Evolutionary conservation across 2,888 invertebrate genomes (phyloP).

Genomic region (Eupithecia subfuscata): DNA sequence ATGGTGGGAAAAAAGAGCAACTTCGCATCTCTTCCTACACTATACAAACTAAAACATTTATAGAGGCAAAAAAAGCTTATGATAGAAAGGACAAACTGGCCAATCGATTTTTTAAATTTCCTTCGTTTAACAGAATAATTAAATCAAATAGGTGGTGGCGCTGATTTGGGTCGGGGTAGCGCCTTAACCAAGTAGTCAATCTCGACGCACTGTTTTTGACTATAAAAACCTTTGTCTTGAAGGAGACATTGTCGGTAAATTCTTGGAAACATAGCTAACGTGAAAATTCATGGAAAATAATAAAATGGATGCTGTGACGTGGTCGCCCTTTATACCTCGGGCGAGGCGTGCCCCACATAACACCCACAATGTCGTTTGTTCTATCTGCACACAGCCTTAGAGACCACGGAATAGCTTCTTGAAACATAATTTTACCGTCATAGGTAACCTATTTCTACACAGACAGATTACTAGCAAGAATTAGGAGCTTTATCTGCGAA

Average conservation of each 20-base stretch:
- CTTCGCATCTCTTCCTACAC: too few species aligned
- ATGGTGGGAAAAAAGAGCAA: too few species aligned
- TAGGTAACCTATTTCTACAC: neutral
- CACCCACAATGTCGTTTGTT: slow-evolving; percentile 30
- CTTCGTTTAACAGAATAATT: too few species aligned
- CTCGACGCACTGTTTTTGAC: too few species aligned
- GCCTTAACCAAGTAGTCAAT: neutral
- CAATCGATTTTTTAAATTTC: too few species aligned
- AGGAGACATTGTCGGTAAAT: neutral
- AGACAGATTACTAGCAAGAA: neutral
- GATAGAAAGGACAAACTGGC: too few species aligned
- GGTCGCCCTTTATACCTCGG: slow-evolving; percentile 44
- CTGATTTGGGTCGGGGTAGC: too few species aligned
- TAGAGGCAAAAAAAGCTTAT: too few species aligned
- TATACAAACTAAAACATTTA: too few species aligned
- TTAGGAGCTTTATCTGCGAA: neutral
- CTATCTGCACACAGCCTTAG: slow-evolving; percentile 34
- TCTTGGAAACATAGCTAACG: slow-evolving; percentile 38
- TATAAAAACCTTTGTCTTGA: neutral
- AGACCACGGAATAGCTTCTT: neutral
- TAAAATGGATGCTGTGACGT: slow-evolving; percentile 11
- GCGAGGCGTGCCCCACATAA: slow-evolving; percentile 51
- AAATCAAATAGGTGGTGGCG: too few species aligned
- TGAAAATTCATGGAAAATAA: neutral
- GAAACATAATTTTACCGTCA: neutral